A percentile compares a stretch with the other conserved stretches of the same genome.
Evolutionary conservation across 2,888 invertebrate species (phyloP).

Genomic region (Orthosia cruda): DNA sequence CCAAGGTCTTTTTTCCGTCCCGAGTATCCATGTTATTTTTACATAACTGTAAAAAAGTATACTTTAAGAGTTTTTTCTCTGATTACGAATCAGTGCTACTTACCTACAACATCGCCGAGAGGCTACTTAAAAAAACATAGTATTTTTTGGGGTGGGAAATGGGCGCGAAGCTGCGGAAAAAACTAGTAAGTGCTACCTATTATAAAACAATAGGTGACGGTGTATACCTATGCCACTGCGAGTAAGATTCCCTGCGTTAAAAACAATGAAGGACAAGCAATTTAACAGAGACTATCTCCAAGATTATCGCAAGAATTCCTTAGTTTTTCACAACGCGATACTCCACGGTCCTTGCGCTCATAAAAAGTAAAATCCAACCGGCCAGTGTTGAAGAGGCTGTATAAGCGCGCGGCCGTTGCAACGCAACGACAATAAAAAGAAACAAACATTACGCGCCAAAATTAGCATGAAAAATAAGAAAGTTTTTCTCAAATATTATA

Average conservation of each 20-base stretch:
- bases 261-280: slow-evolving; percentile 34
- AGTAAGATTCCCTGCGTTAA: background rate
- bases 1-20: no score
- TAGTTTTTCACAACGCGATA: slow-evolving; percentile 58
- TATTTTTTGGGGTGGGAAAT: no score
- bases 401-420: slow-evolving; percentile 65
- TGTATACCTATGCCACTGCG: no score
- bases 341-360: slow-evolving; percentile 33
- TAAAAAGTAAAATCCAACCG: slow-evolving; percentile 30
- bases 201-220: background rate
- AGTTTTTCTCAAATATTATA: slow-evolving; percentile 21
- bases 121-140: no score
- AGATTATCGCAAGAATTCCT: slow-evolving; percentile 61
- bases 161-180: no score
- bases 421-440: slow-evolving; percentile 46
- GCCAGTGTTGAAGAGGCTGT: slow-evolving; percentile 67
- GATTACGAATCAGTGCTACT: no score
- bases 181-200: background rate
- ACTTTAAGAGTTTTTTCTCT: no score
- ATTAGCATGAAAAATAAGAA: slow-evolving; percentile 48
- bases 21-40: no score
- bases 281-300: slow-evolving; percentile 45
- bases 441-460: slow-evolving; percentile 56
- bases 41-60: no score
- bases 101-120: no score